phyloP scores from a whole-genome alignment of 2,797 vertebrate species.

The Graptemys geographica region DNA sequence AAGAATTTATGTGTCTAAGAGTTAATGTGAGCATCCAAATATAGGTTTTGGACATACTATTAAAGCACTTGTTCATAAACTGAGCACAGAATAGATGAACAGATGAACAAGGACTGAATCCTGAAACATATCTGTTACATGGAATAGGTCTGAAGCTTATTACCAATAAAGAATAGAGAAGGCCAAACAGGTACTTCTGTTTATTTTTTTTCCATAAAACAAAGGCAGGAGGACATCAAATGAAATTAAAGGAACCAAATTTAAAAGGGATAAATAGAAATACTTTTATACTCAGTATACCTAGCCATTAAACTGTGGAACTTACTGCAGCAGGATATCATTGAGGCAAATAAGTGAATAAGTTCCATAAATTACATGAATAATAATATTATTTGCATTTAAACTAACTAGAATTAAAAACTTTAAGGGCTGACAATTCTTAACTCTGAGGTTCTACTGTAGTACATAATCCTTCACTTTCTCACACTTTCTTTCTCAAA shows the following conservation, averaged over 20 bases:
- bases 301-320: background rate
- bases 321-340: background rate
- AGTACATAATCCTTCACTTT: background rate
- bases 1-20: background rate
- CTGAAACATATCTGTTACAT: background rate
- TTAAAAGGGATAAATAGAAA: background rate
- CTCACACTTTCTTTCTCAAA: background rate
- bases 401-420: background rate
- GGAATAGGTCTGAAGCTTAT: background rate
- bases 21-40: background rate
- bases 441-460: too few species aligned
- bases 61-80: background rate
- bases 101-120: background rate
- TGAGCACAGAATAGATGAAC: background rate
- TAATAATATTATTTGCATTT: background rate
- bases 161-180: background rate
- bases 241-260: background rate
- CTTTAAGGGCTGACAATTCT: background rate
- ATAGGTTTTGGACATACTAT: background rate
- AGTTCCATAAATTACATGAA: background rate
- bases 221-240: background rate
- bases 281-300: background rate
- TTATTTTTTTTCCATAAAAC: background rate
- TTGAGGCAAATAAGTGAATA: background rate
- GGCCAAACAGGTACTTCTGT: background rate